These are phyloP conservation scores for Hypocryptadius cinnamomeus DNA, from an alignment of 2,113 vertebrate species.

Conservation along the genomic window DNA sequence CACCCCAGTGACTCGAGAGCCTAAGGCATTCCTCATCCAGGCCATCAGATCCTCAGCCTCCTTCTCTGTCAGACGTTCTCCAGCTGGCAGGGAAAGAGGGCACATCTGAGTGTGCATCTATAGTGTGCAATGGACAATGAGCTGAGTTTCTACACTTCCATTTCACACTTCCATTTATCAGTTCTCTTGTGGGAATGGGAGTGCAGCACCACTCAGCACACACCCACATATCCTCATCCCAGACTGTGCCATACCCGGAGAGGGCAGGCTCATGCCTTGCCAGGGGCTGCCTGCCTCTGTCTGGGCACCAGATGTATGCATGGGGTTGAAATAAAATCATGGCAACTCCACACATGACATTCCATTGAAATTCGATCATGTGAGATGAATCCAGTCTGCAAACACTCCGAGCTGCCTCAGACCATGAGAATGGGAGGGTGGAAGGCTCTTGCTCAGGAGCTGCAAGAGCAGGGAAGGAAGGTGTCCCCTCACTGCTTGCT, in stretches of 20 bases:
- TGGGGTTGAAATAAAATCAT: neutral
- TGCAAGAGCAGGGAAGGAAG: neutral
- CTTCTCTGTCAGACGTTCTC: constrained; percentile 78
- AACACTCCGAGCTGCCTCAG: neutral
- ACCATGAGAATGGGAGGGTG: neutral
- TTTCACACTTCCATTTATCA: neutral
- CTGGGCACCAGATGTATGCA: neutral
- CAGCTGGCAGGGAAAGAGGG: constrained; percentile 56
- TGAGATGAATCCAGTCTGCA: neutral
- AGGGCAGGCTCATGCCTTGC: neutral
- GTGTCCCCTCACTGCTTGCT: neutral
- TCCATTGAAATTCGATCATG: neutral
- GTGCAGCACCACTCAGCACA: neutral
- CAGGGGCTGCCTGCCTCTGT: neutral
- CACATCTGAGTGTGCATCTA: neutral
- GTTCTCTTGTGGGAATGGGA: neutral
- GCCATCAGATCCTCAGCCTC: constrained; percentile 86
- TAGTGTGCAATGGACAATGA: neutral
- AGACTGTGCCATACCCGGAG: fast-evolving
- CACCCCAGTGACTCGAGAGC: constrained; percentile 79
- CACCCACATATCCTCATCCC: neutral
- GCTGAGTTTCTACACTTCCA: neutral
- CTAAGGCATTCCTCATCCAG: constrained; percentile 91
- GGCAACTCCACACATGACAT: neutral
- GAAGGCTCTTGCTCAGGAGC: neutral